Evolutionary conservation across 2,888 invertebrate species (phyloP).

Genomic region (Yponomeuta malinellus): DNA sequence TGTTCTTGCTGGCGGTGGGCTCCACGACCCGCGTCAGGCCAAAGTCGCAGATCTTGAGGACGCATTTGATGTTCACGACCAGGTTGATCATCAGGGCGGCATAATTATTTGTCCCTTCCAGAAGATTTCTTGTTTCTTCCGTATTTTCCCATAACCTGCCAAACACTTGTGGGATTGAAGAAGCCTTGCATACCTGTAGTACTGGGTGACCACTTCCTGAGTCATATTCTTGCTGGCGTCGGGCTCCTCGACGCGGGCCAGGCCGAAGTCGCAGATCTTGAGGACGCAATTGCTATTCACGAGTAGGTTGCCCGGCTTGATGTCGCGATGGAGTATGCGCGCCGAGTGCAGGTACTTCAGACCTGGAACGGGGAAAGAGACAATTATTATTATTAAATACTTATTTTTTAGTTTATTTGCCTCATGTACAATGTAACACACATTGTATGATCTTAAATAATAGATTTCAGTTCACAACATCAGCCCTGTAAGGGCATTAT

Average conservation of each 20-base stretch:
- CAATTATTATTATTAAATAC: not conserved
- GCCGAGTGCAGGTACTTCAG: slow-evolving; percentile 99
- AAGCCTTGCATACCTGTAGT: slow-evolving; percentile 79
- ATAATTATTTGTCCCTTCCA: too few relatives aligned
- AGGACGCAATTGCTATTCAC: slow-evolving; percentile 99
- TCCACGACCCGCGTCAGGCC: slow-evolving; percentile 98
- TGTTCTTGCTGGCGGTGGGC: slow-evolving; percentile 92
- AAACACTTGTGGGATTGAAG: too few relatives aligned
- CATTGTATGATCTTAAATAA: too few relatives aligned
- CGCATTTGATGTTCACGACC: slow-evolving; percentile 99
- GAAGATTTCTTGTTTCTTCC: too few relatives aligned
- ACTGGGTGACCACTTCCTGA: slow-evolving; percentile 99
- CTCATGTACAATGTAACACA: too few relatives aligned
- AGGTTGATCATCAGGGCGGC: slow-evolving; percentile 76
- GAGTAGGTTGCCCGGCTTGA: slow-evolving; percentile 98
- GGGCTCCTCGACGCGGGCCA: slow-evolving; percentile 98
- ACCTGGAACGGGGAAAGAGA: slow-evolving; percentile 69
- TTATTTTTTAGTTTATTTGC: slow-evolving; percentile 10
- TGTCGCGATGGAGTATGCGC: slow-evolving; percentile 97
- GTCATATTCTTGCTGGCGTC: slow-evolving; percentile 97
- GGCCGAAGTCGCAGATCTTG: slow-evolving; percentile 99
- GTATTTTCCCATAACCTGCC: too few relatives aligned
- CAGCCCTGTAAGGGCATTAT: too few relatives aligned
- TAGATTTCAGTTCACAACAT: too few relatives aligned
- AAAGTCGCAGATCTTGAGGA: slow-evolving; percentile 99